These are phyloP conservation scores for Stegana nigrithorax DNA, from an alignment of 2,888 invertebrate genomes.

Conservation along the genomic window DNA sequence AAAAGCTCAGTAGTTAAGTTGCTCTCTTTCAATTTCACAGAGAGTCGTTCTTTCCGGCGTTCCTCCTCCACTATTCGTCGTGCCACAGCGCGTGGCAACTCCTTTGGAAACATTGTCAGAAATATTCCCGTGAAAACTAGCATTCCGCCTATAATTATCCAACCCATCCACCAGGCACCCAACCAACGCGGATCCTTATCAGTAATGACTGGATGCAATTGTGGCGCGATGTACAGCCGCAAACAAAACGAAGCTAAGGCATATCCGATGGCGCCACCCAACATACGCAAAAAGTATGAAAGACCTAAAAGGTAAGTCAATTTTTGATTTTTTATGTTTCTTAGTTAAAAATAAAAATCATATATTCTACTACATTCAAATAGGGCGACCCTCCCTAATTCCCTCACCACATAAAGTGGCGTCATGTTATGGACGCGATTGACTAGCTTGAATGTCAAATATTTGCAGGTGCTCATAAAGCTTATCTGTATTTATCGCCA, in stretches of 20 bases:
- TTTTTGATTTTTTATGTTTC: not conserved
- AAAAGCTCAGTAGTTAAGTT: constrained; percentile 43
- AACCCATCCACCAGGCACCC: constrained; percentile 87
- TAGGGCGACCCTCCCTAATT: too few relatives aligned
- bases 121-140: constrained; percentile 73
- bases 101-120: constrained; percentile 77
- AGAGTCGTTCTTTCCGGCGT: constrained; percentile 45
- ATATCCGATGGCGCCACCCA: constrained; percentile 79
- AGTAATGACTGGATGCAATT: constrained; percentile 74
- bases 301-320: constrained; percentile 69
- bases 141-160: constrained; percentile 74
- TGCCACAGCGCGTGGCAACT: constrained; percentile 75
- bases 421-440: too few relatives aligned
- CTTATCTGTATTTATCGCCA: not conserved
- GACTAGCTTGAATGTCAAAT: too few relatives aligned
- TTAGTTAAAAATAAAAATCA: not conserved
- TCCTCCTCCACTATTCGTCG: constrained; percentile 69
- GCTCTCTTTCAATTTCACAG: constrained; percentile 38
- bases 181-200: constrained; percentile 81
- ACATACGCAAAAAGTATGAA: constrained; percentile 76
- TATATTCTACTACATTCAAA: too few relatives aligned
- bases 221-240: constrained; percentile 76
- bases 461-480: not conserved
- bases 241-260: constrained; percentile 75
- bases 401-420: too few relatives aligned